Evolutionary conservation across 2,113 vertebrate genomes (phyloP), one percentile per base, ranked within the genome.

Genomic region (Oenanthe oenanthe): DNA sequence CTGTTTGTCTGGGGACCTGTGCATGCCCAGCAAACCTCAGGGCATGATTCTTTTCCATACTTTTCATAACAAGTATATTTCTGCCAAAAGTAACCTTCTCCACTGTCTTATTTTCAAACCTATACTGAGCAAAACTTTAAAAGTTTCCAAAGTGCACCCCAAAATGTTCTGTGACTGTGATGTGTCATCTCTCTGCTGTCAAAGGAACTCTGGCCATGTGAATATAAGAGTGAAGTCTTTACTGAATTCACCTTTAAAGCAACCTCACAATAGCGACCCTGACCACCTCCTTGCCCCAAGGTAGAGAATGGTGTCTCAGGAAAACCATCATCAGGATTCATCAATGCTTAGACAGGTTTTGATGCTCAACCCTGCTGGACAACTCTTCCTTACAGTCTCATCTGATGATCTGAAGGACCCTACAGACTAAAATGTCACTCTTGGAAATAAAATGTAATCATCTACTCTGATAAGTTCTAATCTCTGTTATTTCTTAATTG

Each of bases 401-500:
- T 21, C 7, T 4, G 8, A 22, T 6, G 7, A 11, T 34, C 48
- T 72, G 45, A 77, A 88, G 47, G 24, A 48, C 15, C 7, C 17
- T 80, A 31, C 20, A 18, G 31, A 50, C 22, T 47, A 50, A 88
- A 82, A 60, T 15, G 24, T 43, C 71, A 54, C 22, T 65, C 54
- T 54, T 81, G n/a, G 48, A 91, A 91, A 72, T 50, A 48, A 63
- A 75, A 84, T 40, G 32, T 42, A 68, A 85, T 91, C 20, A 63
- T 42, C 48, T 71, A 14, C 32, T 72, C n/a, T 82, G 65, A 75
- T 71, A 8, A 4, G 7, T 26, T 88, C 29, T 88, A 70, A 57
- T 54, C 10, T 80, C 34, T 79, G 40, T 29, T 25, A 34, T 61
- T 81, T 92, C 67, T 87, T 87, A 84, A 81, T 8, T 92, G 47